These are phyloP conservation scores for Drosophila ambigua DNA, from an alignment of 1,140 invertebrate genomes.

Conservation along the genomic window DNA sequence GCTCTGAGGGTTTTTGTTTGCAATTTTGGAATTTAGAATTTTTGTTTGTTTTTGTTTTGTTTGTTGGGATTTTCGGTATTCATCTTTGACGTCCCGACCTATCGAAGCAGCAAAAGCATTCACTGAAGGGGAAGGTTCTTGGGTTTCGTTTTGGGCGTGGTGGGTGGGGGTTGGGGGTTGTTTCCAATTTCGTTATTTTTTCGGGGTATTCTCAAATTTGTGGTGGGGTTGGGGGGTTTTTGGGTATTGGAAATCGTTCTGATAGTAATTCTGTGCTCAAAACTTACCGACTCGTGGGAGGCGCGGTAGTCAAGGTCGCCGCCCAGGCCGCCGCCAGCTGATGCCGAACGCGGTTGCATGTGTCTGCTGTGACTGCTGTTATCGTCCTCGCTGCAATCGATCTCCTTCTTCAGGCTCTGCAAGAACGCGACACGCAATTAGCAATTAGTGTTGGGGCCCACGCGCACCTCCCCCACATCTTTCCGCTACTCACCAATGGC, in stretches of 20 bases:
- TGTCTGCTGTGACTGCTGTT: constrained; percentile 85
- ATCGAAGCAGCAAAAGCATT: constrained; percentile 81
- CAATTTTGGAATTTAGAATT: constrained; percentile 1
- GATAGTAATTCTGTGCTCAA: constrained; percentile 1
- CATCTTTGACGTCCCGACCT: constrained; percentile 28
- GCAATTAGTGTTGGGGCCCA: too few relatives aligned
- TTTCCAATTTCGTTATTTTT: constrained; percentile 7
- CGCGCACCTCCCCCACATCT: too few relatives aligned
- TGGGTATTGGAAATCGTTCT: background rate
- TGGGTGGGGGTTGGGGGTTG: background rate
- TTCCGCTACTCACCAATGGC: constrained; percentile 89
- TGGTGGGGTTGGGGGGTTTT: background rate
- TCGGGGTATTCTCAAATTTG: background rate
- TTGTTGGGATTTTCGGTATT: too few relatives aligned
- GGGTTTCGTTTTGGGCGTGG: background rate
- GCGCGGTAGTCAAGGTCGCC: constrained; percentile 91
- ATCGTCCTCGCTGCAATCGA: constrained; percentile 90
- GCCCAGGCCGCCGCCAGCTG: constrained; percentile 89
- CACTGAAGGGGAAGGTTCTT: constrained; percentile 60
- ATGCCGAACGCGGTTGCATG: constrained; percentile 85
- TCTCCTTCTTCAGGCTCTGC: constrained; percentile 94
- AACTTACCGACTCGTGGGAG: constrained; percentile 92
- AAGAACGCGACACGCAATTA: background rate
- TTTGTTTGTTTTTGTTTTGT: too few relatives aligned
- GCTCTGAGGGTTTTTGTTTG: background rate